Evolutionary conservation across 2,888 invertebrate genomes (phyloP).

Genomic region (Hedya salicella): DNA sequence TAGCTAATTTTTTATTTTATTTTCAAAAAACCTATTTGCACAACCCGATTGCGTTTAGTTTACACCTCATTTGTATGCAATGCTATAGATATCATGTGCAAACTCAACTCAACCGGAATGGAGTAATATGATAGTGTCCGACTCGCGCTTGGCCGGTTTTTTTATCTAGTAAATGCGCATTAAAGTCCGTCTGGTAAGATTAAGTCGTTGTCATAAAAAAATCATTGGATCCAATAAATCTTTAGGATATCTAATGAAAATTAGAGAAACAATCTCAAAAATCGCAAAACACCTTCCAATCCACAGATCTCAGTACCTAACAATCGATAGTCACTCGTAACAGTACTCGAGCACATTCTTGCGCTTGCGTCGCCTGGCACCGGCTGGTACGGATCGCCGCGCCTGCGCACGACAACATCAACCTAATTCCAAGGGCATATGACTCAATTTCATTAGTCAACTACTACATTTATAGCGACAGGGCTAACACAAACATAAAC

Average conservation of each 20-base stretch:
- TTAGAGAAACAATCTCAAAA: slow-evolving; percentile 2
- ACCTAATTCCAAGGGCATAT: slow-evolving; percentile 51
- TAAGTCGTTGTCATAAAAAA: no score
- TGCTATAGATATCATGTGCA: no score
- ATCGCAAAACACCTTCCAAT: slow-evolving; percentile 23
- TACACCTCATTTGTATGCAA: no score
- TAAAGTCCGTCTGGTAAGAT: no score
- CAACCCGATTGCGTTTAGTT: no score
- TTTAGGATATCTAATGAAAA: background rate
- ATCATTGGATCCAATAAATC: no score
- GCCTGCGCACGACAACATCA: slow-evolving; percentile 47
- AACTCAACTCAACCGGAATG: no score
- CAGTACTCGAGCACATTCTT: slow-evolving; percentile 70
- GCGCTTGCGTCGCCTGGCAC: slow-evolving; percentile 71
- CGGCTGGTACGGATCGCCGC: slow-evolving; percentile 65
- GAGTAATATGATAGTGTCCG: no score
- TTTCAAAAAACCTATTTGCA: no score
- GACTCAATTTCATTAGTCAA: slow-evolving; percentile 48
- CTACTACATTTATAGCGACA: slow-evolving; percentile 41
- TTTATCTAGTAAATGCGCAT: no score
- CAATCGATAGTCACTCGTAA: slow-evolving; percentile 61
- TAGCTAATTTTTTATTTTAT: no score
- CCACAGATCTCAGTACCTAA: slow-evolving; percentile 46
- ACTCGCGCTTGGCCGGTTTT: no score
- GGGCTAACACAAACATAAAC: slow-evolving; percentile 11